phyloP scores from a whole-genome alignment of 2,113 vertebrate species.

The Aegithalos caudatus region DNA sequence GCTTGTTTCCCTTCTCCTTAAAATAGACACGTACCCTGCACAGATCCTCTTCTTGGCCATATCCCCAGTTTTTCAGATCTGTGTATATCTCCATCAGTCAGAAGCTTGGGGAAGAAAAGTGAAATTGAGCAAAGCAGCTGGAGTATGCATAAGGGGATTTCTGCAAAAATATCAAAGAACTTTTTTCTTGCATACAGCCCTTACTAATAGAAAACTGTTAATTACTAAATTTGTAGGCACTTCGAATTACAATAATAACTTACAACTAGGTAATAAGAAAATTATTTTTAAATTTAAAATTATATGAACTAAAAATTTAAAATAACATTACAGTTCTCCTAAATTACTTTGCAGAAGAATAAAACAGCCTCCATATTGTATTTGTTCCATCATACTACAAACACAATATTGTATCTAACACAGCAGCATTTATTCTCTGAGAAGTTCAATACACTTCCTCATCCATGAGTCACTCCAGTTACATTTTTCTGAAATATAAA shows the following conservation, averaged over 20 bases:
- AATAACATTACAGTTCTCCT: not conserved
- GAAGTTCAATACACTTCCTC: not conserved
- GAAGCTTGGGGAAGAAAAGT: conserved; percentile 37
- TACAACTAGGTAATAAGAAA: not conserved
- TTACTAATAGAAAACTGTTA: not conserved
- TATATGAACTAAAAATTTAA: not conserved
- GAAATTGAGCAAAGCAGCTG: conserved; percentile 22
- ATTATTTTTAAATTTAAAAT: not conserved
- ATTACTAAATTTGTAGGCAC: not conserved
- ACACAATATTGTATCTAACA: not conserved
- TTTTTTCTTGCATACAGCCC: not conserved
- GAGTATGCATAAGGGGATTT: not conserved
- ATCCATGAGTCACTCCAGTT: not conserved
- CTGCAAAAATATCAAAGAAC: not conserved
- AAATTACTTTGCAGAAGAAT: not conserved
- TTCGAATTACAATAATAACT: not conserved
- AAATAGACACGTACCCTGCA: not conserved
- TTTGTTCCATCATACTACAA: not conserved
- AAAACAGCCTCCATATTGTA: not conserved
- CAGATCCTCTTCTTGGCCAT: conserved; percentile 41
- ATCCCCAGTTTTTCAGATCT: conserved; percentile 33
- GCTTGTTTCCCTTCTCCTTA: not conserved
- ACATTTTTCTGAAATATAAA: not conserved
- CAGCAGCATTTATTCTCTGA: not conserved
- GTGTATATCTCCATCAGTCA: conserved; percentile 33